Conservation (phyloP, 2,888 invertebrate genomes). For the Tenthredo livida region DNA sequence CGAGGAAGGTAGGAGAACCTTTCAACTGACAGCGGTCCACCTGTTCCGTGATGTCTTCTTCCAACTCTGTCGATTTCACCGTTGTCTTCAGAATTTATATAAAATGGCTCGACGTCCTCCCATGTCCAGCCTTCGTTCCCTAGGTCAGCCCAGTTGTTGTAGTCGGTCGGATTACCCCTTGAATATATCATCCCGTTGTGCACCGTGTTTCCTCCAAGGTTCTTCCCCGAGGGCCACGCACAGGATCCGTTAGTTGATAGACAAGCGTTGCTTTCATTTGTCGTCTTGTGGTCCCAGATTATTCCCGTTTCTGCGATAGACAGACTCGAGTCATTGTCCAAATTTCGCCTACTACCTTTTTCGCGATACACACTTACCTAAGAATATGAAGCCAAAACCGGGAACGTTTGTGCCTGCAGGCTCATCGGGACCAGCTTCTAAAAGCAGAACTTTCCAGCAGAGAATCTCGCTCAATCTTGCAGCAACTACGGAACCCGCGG, state of each 20-base stretch:
- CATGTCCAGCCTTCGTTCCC: conserved; percentile 88
- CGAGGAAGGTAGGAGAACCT: neutral
- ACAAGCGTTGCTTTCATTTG: conserved; percentile 83
- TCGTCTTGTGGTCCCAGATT: conserved; percentile 86
- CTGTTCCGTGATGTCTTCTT: neutral
- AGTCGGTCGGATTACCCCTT: conserved; percentile 87
- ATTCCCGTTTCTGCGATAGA: conserved; percentile 78
- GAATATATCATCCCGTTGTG: conserved; percentile 93
- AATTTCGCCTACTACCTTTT: neutral
- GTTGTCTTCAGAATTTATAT: neutral
- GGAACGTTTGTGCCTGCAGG: conserved; percentile 83
- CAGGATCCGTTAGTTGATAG: conserved; percentile 79
- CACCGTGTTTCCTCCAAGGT: conserved; percentile 85
- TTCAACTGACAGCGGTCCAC: conserved; percentile 1
- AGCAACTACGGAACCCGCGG: conserved; percentile 84
- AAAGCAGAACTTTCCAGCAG: conserved; percentile 85
- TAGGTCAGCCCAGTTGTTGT: conserved; percentile 85
- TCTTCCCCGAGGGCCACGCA: conserved; percentile 86
- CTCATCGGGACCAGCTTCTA: conserved; percentile 88
- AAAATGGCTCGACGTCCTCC: neutral
- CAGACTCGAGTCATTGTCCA: neutral
- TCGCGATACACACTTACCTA: conserved; percentile 76
- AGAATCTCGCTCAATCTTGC: conserved; percentile 84
- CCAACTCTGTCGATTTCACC: conserved; percentile 83
- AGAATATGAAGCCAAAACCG: conserved; percentile 84